phyloP scores from a whole-genome alignment of 2,797 vertebrate species.

The Malurus leucopterus region DNA sequence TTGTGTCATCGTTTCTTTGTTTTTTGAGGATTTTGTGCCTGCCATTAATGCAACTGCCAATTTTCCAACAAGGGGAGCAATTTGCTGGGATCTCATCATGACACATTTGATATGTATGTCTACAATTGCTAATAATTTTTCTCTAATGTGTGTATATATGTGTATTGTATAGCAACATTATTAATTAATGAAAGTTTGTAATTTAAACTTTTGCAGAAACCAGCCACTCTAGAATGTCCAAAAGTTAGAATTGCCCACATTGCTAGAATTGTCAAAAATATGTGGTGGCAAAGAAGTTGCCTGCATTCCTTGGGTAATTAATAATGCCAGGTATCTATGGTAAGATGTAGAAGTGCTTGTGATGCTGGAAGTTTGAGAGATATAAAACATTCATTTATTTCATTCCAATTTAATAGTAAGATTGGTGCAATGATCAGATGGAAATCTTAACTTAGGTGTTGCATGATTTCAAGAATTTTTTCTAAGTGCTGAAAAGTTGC shows the following conservation, averaged over 20 bases:
- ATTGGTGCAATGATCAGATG: neutral
- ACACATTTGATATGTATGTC: neutral
- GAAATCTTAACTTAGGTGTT: neutral
- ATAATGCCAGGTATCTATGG: neutral
- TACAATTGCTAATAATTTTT: neutral
- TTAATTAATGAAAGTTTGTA: neutral
- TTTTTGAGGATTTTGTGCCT: neutral
- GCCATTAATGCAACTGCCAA: neutral
- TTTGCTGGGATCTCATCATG: neutral
- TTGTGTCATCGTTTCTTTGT: neutral
- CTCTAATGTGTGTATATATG: neutral
- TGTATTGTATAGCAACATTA: neutral
- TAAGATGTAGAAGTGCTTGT: neutral
- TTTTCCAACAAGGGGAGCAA: neutral
- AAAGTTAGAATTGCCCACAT: neutral
- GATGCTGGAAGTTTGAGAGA: neutral
- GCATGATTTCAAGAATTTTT: neutral
- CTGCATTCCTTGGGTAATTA: neutral
- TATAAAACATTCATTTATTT: neutral
- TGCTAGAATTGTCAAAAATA: neutral
- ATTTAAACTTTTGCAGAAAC: neutral
- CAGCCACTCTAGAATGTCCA: neutral
- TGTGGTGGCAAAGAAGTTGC: neutral
- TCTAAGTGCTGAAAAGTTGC: neutral
- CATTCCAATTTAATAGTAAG: neutral